phyloP scores from a whole-genome alignment of 2,888 invertebrate genomes.

The Glaucopsyche alexis region DNA sequence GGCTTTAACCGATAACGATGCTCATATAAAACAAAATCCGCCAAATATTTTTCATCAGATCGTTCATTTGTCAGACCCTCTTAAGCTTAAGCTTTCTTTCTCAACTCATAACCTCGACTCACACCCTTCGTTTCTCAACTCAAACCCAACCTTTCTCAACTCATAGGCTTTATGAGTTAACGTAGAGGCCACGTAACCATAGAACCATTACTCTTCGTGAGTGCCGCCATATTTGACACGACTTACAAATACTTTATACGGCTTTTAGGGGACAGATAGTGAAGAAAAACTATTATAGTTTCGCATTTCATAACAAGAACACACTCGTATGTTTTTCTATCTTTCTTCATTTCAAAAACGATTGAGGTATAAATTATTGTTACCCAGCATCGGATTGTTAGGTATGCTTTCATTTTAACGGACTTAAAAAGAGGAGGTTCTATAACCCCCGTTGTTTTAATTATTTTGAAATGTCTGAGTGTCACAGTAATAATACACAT shows the following conservation, averaged over 20 bases:
- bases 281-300: background rate
- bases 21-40: background rate
- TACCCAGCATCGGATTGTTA: no score
- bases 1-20: background rate
- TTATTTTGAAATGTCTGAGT: no score
- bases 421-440: no score
- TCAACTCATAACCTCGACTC: background rate
- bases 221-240: background rate
- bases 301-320: background rate
- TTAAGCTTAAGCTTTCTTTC: background rate
- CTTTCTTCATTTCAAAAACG: background rate
- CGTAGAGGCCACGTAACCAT: background rate
- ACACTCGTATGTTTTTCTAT: background rate
- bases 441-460: no score
- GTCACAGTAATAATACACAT: no score
- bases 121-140: background rate
- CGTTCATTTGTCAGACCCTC: no score
- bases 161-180: background rate
- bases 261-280: background rate
- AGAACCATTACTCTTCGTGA: background rate
- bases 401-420: no score
- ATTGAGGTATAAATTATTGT: background rate
- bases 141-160: no score
- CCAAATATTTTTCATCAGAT: background rate
- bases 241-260: background rate